Conservation (phyloP, 2,113 vertebrate species). For the Mugil cephalus region DNA sequence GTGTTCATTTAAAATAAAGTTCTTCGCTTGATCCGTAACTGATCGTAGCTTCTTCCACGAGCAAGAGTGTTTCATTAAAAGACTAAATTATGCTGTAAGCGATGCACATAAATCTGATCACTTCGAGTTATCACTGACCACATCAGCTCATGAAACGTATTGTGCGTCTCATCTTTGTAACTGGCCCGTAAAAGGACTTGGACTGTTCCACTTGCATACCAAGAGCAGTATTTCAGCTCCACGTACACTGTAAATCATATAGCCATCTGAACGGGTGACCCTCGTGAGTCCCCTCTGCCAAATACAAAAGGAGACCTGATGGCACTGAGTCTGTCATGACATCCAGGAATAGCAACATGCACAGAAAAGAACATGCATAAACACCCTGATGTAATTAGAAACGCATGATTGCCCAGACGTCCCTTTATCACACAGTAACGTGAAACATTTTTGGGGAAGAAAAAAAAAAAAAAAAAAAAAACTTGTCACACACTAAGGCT, state of each 20-base stretch:
- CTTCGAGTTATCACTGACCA: not conserved
- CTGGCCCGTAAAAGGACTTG: slow-evolving; percentile 5
- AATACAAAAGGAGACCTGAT: slow-evolving; percentile 63
- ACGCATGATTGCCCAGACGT: slow-evolving; percentile 64
- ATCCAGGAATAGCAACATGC: slow-evolving; percentile 78
- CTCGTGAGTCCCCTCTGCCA: slow-evolving; percentile 23
- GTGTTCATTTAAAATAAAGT: not conserved
- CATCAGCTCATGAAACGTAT: not conserved
- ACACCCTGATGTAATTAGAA: slow-evolving; percentile 77
- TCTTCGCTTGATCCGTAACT: not conserved
- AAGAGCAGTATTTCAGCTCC: slow-evolving; percentile 33
- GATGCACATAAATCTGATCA: slow-evolving; percentile 7
- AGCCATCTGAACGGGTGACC: slow-evolving; percentile 42
- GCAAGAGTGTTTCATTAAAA: not conserved
- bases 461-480: not conserved
- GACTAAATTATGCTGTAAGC: not conserved
- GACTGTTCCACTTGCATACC: slow-evolving; percentile 32
- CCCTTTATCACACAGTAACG: slow-evolving; percentile 20
- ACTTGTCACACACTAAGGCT: not conserved
- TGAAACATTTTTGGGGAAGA: not conserved
- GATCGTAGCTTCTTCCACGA: not conserved
- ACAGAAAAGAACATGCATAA: slow-evolving; percentile 54
- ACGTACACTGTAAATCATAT: slow-evolving; percentile 49
- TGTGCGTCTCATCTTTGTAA: slow-evolving; percentile 37
- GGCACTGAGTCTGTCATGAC: slow-evolving; percentile 63